Evolutionary conservation across 2,797 vertebrate species (phyloP).

Genomic region (Triplophysa yarkandensis): DNA sequence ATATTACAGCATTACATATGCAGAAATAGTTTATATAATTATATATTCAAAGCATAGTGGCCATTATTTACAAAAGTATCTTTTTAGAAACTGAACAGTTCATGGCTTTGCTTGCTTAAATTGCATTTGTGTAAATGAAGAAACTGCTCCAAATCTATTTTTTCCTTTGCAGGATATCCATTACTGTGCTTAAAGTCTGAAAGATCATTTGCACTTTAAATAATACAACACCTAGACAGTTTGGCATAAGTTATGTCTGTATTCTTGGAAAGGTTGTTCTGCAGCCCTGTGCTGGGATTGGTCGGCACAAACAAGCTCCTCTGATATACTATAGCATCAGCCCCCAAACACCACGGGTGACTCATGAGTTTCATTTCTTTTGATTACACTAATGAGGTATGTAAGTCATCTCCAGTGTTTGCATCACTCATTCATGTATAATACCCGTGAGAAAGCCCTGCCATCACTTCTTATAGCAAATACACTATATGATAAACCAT

Average conservation of each 20-base stretch:
- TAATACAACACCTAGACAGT: not conserved
- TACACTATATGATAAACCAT: too few relatives aligned
- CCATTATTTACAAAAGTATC: too few relatives aligned
- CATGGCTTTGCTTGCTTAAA: not conserved
- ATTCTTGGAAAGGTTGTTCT: constrained; percentile 23
- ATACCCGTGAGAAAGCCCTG: not conserved
- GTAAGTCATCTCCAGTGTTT: constrained; percentile 44
- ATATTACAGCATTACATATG: too few relatives aligned
- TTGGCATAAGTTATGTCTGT: constrained; percentile 11
- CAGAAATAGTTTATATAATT: too few relatives aligned
- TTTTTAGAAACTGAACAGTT: too few relatives aligned
- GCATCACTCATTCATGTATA: constrained; percentile 27
- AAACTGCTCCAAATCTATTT: not conserved
- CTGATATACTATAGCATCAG: constrained; percentile 4
- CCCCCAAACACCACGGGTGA: constrained; percentile 37
- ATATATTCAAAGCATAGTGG: too few relatives aligned
- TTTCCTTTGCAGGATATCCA: not conserved
- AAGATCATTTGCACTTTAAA: constrained; percentile 12
- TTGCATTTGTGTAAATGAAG: too few relatives aligned
- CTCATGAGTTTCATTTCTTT: constrained; percentile 39
- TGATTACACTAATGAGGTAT: constrained; percentile 56
- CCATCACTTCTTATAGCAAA: too few relatives aligned
- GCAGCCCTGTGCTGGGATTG: constrained; percentile 13
- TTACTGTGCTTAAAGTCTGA: not conserved
- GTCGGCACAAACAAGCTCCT: constrained; percentile 42